phyloP scores from a whole-genome alignment of 2,888 invertebrate genomes.

The Parnassius orleans region DNA sequence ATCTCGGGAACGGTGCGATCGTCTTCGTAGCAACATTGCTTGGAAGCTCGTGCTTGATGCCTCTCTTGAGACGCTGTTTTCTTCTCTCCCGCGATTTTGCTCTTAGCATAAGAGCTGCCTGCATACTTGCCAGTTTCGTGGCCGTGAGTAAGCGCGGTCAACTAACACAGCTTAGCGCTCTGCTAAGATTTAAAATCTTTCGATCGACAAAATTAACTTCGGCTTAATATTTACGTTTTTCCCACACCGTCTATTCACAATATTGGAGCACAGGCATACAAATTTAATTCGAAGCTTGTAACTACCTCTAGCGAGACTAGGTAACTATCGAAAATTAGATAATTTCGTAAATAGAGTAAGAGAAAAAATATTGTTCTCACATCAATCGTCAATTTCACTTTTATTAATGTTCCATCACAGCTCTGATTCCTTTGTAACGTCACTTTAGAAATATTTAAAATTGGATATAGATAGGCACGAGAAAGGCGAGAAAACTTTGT shows the following conservation, averaged over 20 bases:
- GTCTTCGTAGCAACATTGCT: slow-evolving; percentile 93
- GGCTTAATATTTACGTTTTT: slow-evolving; percentile 20
- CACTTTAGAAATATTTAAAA: slow-evolving; percentile 48
- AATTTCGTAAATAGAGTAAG: slow-evolving; percentile 23
- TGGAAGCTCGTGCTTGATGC: slow-evolving; percentile 88
- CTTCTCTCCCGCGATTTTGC: slow-evolving; percentile 92
- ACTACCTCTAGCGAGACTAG: slow-evolving; percentile 55
- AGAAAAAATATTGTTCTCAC: slow-evolving; percentile 49
- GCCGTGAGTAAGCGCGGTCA: slow-evolving; percentile 52
- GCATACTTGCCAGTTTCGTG: slow-evolving; percentile 88
- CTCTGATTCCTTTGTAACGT: slow-evolving; percentile 52
- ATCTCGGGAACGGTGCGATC: slow-evolving; percentile 93
- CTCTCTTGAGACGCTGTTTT: slow-evolving; percentile 88
- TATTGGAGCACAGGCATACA: slow-evolving; percentile 29
- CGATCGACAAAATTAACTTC: slow-evolving; percentile 26
- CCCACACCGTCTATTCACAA: slow-evolving; percentile 12
- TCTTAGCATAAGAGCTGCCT: slow-evolving; percentile 96
- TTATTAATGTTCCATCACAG: slow-evolving; percentile 66
- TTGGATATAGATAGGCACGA: slow-evolving; percentile 72
- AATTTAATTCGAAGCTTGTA: slow-evolving; percentile 35
- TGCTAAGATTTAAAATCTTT: slow-evolving; percentile 32
- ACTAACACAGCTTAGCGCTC: slow-evolving; percentile 46
- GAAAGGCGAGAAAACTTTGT: slow-evolving; percentile 70
- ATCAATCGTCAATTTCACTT: slow-evolving; percentile 57
- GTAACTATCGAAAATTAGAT: slow-evolving; percentile 25